Evolutionary conservation across 2,888 invertebrate genomes (phyloP).

Genomic region (Lomographa bimaculata): DNA sequence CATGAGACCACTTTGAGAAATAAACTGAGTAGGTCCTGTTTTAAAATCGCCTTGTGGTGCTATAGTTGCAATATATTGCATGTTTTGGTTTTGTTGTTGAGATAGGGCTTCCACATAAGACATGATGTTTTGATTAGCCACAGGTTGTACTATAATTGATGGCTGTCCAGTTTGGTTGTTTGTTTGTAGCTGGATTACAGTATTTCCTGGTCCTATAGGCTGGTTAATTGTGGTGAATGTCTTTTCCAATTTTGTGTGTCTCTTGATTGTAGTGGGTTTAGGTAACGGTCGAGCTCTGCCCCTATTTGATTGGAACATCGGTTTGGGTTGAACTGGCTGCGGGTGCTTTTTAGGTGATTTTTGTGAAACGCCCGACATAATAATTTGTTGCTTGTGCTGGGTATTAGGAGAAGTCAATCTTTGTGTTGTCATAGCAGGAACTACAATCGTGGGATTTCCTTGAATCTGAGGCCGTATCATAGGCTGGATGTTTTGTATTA

Average conservation of each 20-base stretch:
- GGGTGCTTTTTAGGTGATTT: slow-evolving; percentile 79
- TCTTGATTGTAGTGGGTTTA: slow-evolving; percentile 73
- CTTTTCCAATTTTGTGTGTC: slow-evolving; percentile 77
- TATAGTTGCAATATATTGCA: slow-evolving; percentile 90
- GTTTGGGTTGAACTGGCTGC: slow-evolving; percentile 73
- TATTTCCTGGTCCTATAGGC: slow-evolving; percentile 73
- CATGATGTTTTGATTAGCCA: slow-evolving; percentile 83
- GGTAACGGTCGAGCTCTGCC: slow-evolving; percentile 74
- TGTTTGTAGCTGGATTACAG: slow-evolving; percentile 83
- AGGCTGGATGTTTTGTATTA: slow-evolving; percentile 78
- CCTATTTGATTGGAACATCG: slow-evolving; percentile 74
- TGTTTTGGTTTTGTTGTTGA: slow-evolving; percentile 87
- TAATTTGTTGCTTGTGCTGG: slow-evolving; percentile 73
- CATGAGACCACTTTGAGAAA: slow-evolving; percentile 79
- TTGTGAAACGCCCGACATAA: slow-evolving; percentile 67
- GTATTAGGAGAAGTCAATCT: slow-evolving; percentile 70
- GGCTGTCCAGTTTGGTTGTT: slow-evolving; percentile 83
- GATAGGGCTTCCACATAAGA: slow-evolving; percentile 88
- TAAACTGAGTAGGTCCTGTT: slow-evolving; percentile 79
- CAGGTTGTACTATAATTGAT: slow-evolving; percentile 88
- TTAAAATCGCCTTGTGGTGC: slow-evolving; percentile 85
- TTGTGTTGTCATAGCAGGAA: slow-evolving; percentile 75
- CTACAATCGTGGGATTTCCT: slow-evolving; percentile 74
- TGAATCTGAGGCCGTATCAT: slow-evolving; percentile 78
- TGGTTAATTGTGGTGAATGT: slow-evolving; percentile 76